Evolutionary conservation across 2,888 invertebrate species (phyloP).

Genomic region (Sarcophaga rosellei): DNA sequence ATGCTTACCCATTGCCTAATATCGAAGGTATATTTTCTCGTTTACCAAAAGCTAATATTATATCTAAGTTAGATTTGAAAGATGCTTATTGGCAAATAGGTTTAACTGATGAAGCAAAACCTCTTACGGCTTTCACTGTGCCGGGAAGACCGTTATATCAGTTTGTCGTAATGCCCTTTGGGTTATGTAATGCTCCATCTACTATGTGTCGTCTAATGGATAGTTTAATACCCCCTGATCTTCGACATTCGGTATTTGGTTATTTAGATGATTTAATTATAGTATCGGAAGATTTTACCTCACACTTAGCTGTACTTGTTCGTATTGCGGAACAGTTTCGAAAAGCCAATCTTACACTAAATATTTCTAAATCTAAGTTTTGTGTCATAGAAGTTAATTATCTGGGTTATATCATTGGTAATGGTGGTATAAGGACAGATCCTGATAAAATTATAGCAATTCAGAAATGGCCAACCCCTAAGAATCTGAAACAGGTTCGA

Average conservation of each 20-base stretch:
- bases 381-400: slow-evolving; percentile 27
- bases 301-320: background rate
- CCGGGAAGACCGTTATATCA: no score
- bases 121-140: slow-evolving; percentile 6
- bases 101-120: no score
- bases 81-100: no score
- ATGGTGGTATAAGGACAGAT: slow-evolving; percentile 51
- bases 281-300: background rate
- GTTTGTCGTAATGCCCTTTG: no score
- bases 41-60: no score
- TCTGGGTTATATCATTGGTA: slow-evolving; percentile 59
- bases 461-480: slow-evolving; percentile 32
- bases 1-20: no score
- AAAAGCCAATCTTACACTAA: slow-evolving; percentile 4
- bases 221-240: no score
- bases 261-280: background rate
- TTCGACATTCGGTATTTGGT: no score
- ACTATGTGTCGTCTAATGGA: no score
- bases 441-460: background rate
- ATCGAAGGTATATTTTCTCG: no score
- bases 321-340: slow-evolving; percentile 3
- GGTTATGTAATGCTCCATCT: no score
- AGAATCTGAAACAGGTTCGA: slow-evolving; percentile 63
- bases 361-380: slow-evolving; percentile 28
- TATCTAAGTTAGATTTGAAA: no score